phyloP scores from a whole-genome alignment of 1,140 invertebrate species.

The Pseudoatta argentina region DNA sequence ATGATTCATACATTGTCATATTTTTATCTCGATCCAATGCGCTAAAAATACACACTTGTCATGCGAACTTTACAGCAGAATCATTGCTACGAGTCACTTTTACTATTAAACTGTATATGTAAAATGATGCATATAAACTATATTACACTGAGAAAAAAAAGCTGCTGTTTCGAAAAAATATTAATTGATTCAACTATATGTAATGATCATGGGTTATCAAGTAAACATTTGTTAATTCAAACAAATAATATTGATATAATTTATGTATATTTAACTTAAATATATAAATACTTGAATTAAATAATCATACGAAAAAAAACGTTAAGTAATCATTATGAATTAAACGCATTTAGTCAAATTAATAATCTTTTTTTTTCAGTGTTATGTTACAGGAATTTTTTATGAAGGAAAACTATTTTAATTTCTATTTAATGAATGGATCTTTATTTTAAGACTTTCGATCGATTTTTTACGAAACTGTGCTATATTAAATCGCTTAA shows the following conservation, averaged over 20 bases:
- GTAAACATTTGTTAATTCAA: too few relatives aligned
- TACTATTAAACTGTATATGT: background rate
- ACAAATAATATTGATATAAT: too few relatives aligned
- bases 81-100: background rate
- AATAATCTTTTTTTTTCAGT: too few relatives aligned
- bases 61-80: background rate
- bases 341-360: too few relatives aligned
- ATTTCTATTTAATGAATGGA: background rate
- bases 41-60: background rate
- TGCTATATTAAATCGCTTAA: background rate
- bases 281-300: too few relatives aligned
- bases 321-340: too few relatives aligned
- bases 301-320: too few relatives aligned
- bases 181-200: too few relatives aligned
- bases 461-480: background rate
- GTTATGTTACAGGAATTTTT: background rate
- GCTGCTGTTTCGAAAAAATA: too few relatives aligned
- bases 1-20: conserved; percentile 15
- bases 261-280: too few relatives aligned
- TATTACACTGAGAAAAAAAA: background rate
- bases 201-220: too few relatives aligned
- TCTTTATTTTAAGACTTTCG: conserved; percentile 1
- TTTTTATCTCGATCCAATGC: background rate
- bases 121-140: background rate
- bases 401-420: background rate